phyloP scores from a whole-genome alignment of 2,888 invertebrate genomes.

The Colostygia pectinataria region DNA sequence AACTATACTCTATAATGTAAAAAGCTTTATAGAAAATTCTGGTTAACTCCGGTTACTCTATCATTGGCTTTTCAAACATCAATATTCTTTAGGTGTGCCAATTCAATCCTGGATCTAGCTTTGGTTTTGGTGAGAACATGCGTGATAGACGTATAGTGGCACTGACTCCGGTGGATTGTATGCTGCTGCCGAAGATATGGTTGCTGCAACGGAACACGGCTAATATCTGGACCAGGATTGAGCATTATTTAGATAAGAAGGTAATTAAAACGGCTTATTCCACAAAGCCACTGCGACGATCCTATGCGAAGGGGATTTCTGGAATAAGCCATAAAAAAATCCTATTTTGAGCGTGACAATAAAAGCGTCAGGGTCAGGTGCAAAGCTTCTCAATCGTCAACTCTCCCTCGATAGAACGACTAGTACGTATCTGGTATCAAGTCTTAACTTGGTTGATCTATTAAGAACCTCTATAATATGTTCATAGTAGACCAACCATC shows the following conservation, averaged over 20 bases:
- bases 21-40: neutral
- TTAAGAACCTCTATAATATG: no score
- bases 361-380: no score
- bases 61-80: neutral
- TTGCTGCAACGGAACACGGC: conserved; percentile 85
- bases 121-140: conserved; percentile 88
- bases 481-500: no score
- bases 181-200: conserved; percentile 88
- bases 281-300: no score
- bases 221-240: conserved; percentile 85
- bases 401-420: no score
- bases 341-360: no score
- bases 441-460: no score
- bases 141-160: conserved; percentile 87
- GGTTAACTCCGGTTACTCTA: neutral
- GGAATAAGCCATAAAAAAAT: no score
- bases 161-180: conserved; percentile 84
- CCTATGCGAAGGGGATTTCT: no score
- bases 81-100: conserved; percentile 73
- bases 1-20: neutral
- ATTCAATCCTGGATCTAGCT: conserved; percentile 84
- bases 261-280: no score
- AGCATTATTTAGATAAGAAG: conserved; percentile 82
- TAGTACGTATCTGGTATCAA: no score
- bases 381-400: no score